Conservation (phyloP, 1,140 invertebrate species). For the Gonatopus flavifemur region DNA sequence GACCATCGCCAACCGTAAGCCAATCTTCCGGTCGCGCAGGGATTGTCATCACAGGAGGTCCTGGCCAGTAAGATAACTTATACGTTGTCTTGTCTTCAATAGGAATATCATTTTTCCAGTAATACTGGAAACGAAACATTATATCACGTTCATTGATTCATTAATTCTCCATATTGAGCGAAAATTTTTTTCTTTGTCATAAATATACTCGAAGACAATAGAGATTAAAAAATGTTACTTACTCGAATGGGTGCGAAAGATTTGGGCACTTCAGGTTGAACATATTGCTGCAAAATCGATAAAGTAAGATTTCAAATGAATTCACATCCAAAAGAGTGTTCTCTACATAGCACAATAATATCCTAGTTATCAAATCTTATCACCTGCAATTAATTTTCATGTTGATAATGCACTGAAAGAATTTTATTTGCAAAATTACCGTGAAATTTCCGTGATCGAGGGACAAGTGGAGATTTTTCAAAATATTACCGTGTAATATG, state of each 20-base stretch:
- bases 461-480: no score
- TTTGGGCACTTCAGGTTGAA: constrained; percentile 62
- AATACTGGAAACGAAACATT: constrained; percentile 40
- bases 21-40: constrained; percentile 32
- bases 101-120: constrained; percentile 55
- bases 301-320: background rate
- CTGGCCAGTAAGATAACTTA: constrained; percentile 60
- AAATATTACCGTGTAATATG: no score
- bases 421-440: no score
- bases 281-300: constrained; percentile 56
- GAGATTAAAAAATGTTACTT: no score
- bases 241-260: constrained; percentile 55
- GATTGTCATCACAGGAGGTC: constrained; percentile 26
- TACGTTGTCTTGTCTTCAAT: constrained; percentile 64
- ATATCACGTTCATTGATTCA: background rate
- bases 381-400: no score
- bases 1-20: constrained; percentile 29
- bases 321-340: no score
- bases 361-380: no score
- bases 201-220: background rate
- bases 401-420: no score
- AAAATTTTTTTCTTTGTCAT: background rate
- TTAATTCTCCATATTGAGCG: background rate
- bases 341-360: no score
- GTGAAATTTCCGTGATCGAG: no score